Base-by-base conservation (phyloP, 2,888 invertebrate species). In the Melanchra persicariae region DNA sequence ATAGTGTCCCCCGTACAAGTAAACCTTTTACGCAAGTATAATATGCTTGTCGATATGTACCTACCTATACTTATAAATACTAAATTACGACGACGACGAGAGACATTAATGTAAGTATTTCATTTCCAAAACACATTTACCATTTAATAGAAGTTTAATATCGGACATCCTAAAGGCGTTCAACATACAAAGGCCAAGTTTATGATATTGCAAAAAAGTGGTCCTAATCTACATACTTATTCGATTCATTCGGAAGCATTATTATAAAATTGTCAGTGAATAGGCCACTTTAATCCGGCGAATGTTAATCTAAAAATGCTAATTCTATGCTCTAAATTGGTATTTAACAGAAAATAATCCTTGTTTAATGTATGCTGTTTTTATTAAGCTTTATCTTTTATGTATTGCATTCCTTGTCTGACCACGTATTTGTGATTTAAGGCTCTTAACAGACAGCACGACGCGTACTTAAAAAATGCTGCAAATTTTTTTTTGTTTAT, bases 301-400 rank as follows among this genome's bases (percentile, higher is more conserved):
- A 71, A 65, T 55, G n/a, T 61, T 74, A 83, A 79, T 75, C 61
- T 65, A 71, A 83, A 81, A 77, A 79, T 77, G 84, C 60, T 76
- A 85, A 84, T 79, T n/a, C n/a, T 45, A 68, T 72, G 72, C 58
- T 76, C 62, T 51, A 45, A 77, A 81, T 79, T 74, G 54, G n/a
- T 71, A 74, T 79, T 77, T 66, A 61, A 74, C 34, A 61, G 62
- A 49, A 57, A 70, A 68, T 71, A 69, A 79, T 62, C 47, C 30
- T 58, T 4, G 17, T 10, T 60, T 75, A 64, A 64, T 61, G 19
- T 47, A 67, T 66, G 47, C 59, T 49, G 30, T 61, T 71, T 74
- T 72, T 71, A 72, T 58, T 58, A 45, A 9, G 1, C 9, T 52
- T 66, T 66, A 81, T 69, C 30, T 77, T 60, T 78, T 54, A 30